A percentile compares a stretch with the other conserved stretches of the same genome.
Evolutionary conservation across 2,113 vertebrate species (phyloP).

Genomic region (Protobothrops flavoviridis): DNA sequence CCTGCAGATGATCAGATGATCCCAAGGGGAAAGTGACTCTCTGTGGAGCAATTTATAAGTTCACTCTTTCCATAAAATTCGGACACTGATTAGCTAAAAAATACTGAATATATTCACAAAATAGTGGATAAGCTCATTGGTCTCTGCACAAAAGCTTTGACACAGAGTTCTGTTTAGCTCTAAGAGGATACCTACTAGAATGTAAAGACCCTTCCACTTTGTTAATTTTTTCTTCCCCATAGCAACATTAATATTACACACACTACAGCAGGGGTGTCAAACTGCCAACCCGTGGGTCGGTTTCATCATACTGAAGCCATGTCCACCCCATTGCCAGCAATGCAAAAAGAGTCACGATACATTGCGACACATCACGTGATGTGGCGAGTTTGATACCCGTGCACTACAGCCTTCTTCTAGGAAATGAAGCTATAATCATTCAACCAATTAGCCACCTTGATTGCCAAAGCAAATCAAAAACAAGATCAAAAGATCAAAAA

Average conservation of each 20-base stretch:
- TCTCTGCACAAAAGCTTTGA: background rate
- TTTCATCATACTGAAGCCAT: too few species aligned
- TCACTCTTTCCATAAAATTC: background rate
- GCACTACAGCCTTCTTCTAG: background rate
- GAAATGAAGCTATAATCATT: background rate
- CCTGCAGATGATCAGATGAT: background rate
- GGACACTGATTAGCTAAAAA: background rate
- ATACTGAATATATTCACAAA: background rate
- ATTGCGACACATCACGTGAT: too few species aligned
- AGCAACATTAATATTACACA: too few species aligned
- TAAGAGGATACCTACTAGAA: too few species aligned
- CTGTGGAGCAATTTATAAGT: background rate
- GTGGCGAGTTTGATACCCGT: too few species aligned
- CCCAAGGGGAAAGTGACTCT: background rate
- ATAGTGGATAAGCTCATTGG: background rate
- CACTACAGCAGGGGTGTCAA: too few species aligned
- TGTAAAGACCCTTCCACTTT: background rate
- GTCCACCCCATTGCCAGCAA: too few species aligned
- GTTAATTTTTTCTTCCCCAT: background rate
- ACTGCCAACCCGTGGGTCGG: rapidly evolving
- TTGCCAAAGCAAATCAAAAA: background rate
- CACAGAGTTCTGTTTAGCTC: background rate
- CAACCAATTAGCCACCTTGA: background rate
- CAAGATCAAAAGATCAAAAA: background rate
- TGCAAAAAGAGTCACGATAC: too few species aligned